Base-by-base conservation (phyloP, 2,113 vertebrate genomes). In the Corythornis vintsioides region DNA sequence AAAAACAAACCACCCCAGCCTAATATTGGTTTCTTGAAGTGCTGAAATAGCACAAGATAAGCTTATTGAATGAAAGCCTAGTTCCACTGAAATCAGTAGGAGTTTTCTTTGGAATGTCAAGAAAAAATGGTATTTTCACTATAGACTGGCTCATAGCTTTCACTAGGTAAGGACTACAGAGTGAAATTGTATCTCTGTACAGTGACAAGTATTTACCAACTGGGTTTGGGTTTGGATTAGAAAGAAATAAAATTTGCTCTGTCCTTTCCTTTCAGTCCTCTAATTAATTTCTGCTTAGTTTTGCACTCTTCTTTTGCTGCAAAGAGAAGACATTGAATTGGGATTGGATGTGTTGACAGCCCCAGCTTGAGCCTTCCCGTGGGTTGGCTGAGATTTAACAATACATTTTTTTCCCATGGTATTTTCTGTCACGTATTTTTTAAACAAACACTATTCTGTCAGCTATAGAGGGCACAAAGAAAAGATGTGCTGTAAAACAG, bases 361-460 rank as follows among this genome's bases (percentile, higher is more conserved):
- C 94, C 69, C 0, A 1, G 82, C 85, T 55, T 88, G 89, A 94
- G 87, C 88, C 76, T 94, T 92, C 67, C 57, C 0, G 1, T 0
- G 14, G 40, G 60, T 91, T 92, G 85, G 82, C 91, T 92, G 79
- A 88, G 89, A 67, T 89, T 95, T 89, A 93, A 92, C 89, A 93
- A 92, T 96, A 73, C 82, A 20, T 91, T 95, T 96, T 95, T 90
- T 91, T 94, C 84, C 92, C 87, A 69, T 96, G 87, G 90, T 87
- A 77, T 92, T 92, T 95, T 95, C 89, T 92, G 94, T 77, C 84
- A 93, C 78, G 31, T 93, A 48, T 83, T 89, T 95, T 96, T 93
- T 87, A 78, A 91, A 61, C 89, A 96, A 95, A 73, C 35, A 35
- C 55, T 88, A 8, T 90, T 90, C 94, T 86, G 81, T 79, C 93